Percentiles rank a stretch among this genome's conserved stretches.
phyloP scores from a whole-genome alignment of 1,140 invertebrate species.

The Atta cephalotes region DNA sequence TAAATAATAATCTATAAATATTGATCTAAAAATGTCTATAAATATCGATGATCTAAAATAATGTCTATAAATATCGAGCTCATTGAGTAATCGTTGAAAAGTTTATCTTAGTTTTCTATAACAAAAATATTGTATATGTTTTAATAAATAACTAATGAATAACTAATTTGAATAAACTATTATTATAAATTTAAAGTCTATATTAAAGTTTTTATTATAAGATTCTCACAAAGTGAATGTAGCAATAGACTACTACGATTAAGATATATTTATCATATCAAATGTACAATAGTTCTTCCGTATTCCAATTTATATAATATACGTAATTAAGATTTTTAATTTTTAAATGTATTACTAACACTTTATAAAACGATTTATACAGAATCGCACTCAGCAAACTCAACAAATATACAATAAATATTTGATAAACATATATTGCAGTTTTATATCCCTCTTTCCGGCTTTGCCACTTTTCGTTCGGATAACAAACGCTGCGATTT shows the following conservation, averaged over 20 bases:
- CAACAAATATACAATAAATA: background rate
- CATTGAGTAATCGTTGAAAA: background rate
- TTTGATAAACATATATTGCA: background rate
- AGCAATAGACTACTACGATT: too few relatives aligned
- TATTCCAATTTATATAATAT: background rate
- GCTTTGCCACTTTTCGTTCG: background rate
- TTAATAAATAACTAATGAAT: too few relatives aligned
- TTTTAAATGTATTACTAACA: background rate
- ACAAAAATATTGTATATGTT: too few relatives aligned
- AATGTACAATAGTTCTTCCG: background rate
- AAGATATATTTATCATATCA: background rate
- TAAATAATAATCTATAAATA: too few relatives aligned
- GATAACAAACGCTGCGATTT: slow-evolving; percentile 26
- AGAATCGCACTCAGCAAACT: background rate
- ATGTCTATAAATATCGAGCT: background rate
- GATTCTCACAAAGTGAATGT: background rate
- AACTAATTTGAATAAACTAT: background rate
- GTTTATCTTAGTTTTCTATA: background rate
- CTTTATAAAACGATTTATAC: background rate
- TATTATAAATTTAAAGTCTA: background rate
- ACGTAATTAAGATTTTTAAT: background rate
- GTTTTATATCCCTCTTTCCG: background rate
- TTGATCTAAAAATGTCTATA: background rate
- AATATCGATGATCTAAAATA: background rate
- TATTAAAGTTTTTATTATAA: background rate